Conservation (phyloP, 2,888 invertebrate genomes). For the Bugula neritina region DNA sequence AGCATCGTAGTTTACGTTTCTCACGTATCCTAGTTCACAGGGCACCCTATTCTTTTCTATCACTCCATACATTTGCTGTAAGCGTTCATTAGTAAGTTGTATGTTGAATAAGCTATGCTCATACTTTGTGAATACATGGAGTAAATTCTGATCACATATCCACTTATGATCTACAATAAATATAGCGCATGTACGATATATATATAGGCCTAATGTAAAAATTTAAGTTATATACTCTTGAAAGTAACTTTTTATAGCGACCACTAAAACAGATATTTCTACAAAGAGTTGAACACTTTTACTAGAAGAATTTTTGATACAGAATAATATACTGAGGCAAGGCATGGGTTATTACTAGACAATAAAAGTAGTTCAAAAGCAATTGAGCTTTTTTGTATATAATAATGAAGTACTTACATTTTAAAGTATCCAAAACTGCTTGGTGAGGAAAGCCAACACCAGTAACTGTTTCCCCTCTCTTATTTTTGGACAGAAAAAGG, state of each 20-base stretch:
- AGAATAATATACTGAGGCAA: background rate
- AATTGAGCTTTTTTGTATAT: too few relatives aligned
- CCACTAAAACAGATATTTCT: too few relatives aligned
- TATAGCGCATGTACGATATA: too few relatives aligned
- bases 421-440: background rate
- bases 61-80: background rate
- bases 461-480: background rate
- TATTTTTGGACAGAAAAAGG: background rate
- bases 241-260: too few relatives aligned
- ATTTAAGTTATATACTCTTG: too few relatives aligned
- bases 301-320: background rate
- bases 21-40: background rate
- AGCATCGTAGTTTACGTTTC: constrained; percentile 14
- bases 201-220: too few relatives aligned
- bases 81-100: background rate
- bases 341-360: background rate
- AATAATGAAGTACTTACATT: too few relatives aligned
- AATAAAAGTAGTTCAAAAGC: background rate
- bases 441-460: background rate
- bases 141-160: background rate
- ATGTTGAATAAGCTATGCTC: background rate
- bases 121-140: background rate
- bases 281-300: too few relatives aligned
- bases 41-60: background rate
- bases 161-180: background rate